Conservation (phyloP, 2,888 invertebrate species). For the Cantharis nigra region DNA sequence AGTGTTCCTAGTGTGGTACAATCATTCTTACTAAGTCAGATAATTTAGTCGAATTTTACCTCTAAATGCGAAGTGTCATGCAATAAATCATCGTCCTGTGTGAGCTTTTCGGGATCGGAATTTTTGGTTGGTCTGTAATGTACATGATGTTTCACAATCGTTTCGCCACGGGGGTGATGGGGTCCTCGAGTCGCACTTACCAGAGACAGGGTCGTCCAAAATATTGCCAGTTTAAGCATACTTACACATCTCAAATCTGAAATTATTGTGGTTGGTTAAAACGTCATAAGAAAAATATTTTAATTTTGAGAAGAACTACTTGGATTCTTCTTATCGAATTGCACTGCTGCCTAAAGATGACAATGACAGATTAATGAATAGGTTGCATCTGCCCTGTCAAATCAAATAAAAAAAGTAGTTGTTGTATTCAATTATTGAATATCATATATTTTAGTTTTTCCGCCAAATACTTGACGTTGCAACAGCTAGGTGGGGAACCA, state of each 20-base stretch:
- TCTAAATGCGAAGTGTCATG: slow-evolving; percentile 66
- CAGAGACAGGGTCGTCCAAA: slow-evolving; percentile 23
- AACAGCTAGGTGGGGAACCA: no score
- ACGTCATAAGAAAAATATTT: no score
- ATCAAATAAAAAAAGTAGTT: no score
- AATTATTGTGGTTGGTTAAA: no score
- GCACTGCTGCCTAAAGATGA: no score
- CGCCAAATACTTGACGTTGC: no score
- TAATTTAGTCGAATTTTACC: slow-evolving; percentile 57
- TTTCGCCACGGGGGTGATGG: slow-evolving; percentile 65
- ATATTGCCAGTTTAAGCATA: slow-evolving; percentile 12
- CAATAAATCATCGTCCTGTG: slow-evolving; percentile 71
- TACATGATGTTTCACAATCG: slow-evolving; percentile 55
- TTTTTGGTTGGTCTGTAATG: slow-evolving; percentile 66
- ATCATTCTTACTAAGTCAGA: neutral
- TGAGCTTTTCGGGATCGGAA: slow-evolving; percentile 62
- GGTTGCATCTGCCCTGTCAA: no score
- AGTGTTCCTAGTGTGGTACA: slow-evolving; percentile 51
- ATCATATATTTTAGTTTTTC: no score
- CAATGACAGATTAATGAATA: no score
- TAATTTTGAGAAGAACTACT: no score
- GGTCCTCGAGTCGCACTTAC: slow-evolving; percentile 61
- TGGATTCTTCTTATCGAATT: no score
- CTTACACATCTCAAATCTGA: neutral
- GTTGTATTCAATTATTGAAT: no score